phyloP scores from a whole-genome alignment of 1,140 invertebrate species.

The Drosophila kikkawai region DNA sequence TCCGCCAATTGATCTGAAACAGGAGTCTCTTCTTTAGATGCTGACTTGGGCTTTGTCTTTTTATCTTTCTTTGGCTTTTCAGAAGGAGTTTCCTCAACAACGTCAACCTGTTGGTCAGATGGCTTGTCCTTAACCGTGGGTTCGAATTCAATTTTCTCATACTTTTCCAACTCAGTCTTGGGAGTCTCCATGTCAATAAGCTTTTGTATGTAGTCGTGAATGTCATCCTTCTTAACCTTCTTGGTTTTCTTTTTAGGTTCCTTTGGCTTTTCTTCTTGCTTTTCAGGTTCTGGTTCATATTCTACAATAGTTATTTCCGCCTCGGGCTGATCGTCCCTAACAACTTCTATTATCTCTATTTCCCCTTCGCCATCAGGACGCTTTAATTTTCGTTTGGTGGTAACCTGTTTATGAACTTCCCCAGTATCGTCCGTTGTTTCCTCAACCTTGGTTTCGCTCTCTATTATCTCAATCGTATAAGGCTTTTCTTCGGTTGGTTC shows the following conservation, averaged over 20 bases:
- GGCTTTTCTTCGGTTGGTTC: slow-evolving; percentile 45
- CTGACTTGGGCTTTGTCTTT: slow-evolving; percentile 45
- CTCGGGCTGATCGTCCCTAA: slow-evolving; percentile 83
- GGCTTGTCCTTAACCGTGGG: slow-evolving; percentile 63
- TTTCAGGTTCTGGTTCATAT: slow-evolving; percentile 59
- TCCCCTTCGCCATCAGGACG: slow-evolving; percentile 79
- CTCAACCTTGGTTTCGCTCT: slow-evolving; percentile 71
- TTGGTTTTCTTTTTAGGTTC: slow-evolving; percentile 70
- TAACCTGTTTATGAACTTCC: slow-evolving; percentile 81
- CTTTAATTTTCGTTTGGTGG: slow-evolving; percentile 84
- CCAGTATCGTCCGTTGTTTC: slow-evolving; percentile 71
- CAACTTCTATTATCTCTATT: slow-evolving; percentile 84
- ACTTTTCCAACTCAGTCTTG: slow-evolving; percentile 80
- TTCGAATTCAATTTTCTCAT: slow-evolving; percentile 81
- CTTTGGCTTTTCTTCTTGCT: slow-evolving; percentile 61
- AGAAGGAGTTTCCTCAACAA: slow-evolving; percentile 40
- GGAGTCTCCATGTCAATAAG: slow-evolving; percentile 79
- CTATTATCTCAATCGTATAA: slow-evolving; percentile 60
- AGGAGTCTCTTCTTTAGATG: slow-evolving; percentile 12
- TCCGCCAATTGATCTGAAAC: slow-evolving; percentile 43
- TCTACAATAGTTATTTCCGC: slow-evolving; percentile 81
- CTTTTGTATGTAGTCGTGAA: slow-evolving; percentile 80
- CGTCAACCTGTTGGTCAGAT: slow-evolving; percentile 43
- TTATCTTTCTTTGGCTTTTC: slow-evolving; percentile 64
- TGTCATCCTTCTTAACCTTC: slow-evolving; percentile 74